Percentiles rank a stretch among this genome's conserved stretches.
Evolutionary conservation across 1,140 invertebrate genomes (phyloP).

Genomic region (Eciton burchellii): DNA sequence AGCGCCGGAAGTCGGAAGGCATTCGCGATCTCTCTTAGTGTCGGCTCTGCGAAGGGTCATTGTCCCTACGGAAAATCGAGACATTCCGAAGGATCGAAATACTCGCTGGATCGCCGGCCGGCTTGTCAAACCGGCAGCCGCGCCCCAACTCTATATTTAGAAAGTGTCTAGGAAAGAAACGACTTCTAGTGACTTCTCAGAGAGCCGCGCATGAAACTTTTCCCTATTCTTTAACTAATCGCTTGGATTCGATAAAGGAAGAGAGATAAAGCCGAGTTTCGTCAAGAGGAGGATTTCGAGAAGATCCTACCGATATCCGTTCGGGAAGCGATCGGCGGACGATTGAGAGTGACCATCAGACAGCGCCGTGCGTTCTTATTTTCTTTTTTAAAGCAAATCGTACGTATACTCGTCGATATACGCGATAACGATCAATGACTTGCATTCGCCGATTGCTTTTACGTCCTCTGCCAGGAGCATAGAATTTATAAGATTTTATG

Average conservation of each 20-base stretch:
- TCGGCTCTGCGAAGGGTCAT: background rate
- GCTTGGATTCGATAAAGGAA: background rate
- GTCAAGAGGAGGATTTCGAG: background rate
- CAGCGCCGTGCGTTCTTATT: too few species aligned
- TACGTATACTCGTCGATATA: too few species aligned
- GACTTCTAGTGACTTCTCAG: background rate
- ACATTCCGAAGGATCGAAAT: constrained; percentile 2
- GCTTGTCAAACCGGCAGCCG: constrained; percentile 69
- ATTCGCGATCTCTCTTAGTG: background rate
- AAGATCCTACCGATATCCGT: background rate
- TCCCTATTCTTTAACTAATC: too few species aligned
- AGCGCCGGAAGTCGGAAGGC: too few species aligned
- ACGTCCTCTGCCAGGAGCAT: too few species aligned
- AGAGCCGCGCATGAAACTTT: background rate
- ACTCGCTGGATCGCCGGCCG: constrained; percentile 34
- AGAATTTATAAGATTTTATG: too few species aligned
- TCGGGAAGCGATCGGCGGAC: background rate
- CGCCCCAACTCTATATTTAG: constrained; percentile 67
- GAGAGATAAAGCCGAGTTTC: background rate
- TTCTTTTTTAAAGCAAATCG: too few species aligned
- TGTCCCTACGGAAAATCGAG: background rate
- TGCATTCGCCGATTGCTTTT: too few species aligned
- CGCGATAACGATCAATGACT: too few species aligned
- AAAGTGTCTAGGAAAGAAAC: constrained; percentile 45
- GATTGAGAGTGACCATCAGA: too few species aligned